These are phyloP conservation scores for Acheta domesticus DNA, from an alignment of 2,888 invertebrate species.

Conservation along the genomic window DNA sequence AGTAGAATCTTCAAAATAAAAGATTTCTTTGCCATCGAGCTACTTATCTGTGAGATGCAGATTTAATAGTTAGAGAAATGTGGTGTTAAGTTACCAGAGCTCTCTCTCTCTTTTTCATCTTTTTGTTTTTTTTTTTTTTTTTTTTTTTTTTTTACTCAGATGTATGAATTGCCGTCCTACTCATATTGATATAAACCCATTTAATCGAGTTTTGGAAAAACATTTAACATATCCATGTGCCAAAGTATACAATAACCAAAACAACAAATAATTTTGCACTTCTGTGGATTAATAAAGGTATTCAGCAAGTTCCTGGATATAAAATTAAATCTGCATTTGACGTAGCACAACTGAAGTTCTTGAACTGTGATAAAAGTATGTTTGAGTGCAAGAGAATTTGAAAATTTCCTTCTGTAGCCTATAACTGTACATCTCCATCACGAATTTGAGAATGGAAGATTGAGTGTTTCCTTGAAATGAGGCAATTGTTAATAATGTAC, in stretches of 20 bases:
- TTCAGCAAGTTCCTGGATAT: background rate
- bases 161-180: background rate
- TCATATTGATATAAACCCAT: background rate
- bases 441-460: background rate
- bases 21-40: background rate
- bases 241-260: background rate
- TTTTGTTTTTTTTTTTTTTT: background rate
- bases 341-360: slow-evolving; percentile 1
- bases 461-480: background rate
- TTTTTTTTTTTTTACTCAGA: background rate
- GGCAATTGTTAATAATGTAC: background rate
- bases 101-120: background rate
- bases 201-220: background rate
- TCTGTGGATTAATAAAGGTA: background rate
- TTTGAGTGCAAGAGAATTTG: background rate
- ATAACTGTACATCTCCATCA: background rate
- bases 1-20: background rate
- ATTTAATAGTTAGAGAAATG: background rate
- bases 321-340: slow-evolving; percentile 3
- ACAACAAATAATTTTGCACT: background rate
- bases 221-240: slow-evolving; percentile 7
- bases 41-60: background rate
- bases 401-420: background rate
- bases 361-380: background rate
- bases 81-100: background rate